phyloP scores from a whole-genome alignment of 2,888 invertebrate species.

The Conistra vaccinii region DNA sequence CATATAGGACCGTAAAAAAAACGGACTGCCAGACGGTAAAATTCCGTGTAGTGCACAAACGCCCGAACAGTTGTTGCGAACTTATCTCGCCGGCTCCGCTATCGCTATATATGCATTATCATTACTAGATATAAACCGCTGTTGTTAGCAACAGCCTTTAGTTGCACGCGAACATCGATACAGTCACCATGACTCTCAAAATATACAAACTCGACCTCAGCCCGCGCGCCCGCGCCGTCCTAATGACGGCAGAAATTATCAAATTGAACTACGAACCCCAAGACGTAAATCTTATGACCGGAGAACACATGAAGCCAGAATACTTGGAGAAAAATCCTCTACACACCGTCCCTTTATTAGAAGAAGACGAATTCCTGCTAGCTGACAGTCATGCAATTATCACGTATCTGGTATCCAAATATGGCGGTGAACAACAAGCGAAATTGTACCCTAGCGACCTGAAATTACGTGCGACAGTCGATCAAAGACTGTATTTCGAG shows the following conservation, averaged over 20 bases:
- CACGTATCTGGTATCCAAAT: constrained; percentile 75
- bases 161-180: neutral
- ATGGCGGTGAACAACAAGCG: constrained; percentile 67
- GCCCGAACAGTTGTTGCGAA: neutral
- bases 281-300: constrained; percentile 62
- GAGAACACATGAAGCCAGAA: constrained; percentile 68
- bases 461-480: constrained; percentile 69
- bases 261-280: constrained; percentile 67
- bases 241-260: constrained; percentile 70
- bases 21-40: no score
- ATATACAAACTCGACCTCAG: constrained; percentile 70
- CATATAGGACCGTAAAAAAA: no score
- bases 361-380: constrained; percentile 74
- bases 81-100: neutral
- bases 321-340: constrained; percentile 73
- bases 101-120: constrained; percentile 2
- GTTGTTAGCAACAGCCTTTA: neutral
- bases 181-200: constrained; percentile 67
- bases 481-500: constrained; percentile 74
- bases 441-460: constrained; percentile 72
- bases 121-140: neutral
- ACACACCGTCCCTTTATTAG: constrained; percentile 72
- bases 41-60: no score
- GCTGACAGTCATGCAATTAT: constrained; percentile 76
- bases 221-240: constrained; percentile 69